phyloP scores from a whole-genome alignment of 2,797 vertebrate species.

The Atherinosoma microstoma region DNA sequence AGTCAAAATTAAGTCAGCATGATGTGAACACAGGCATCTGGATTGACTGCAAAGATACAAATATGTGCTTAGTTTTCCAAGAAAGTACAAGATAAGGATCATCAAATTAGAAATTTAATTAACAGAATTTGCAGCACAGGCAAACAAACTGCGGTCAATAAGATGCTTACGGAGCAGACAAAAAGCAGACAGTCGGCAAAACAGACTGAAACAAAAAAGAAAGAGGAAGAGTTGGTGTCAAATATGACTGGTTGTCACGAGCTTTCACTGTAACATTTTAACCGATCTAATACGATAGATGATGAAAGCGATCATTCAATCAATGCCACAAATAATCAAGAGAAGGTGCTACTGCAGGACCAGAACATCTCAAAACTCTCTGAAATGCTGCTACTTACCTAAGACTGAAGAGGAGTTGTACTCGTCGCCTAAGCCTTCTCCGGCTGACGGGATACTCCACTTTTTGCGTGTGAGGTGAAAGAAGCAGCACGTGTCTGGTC shows the following conservation, averaged over 20 bases:
- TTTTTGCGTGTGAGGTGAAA: accelerated
- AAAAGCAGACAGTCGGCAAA: neutral
- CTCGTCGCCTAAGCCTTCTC: neutral
- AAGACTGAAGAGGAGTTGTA: neutral
- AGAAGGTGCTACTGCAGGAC: neutral
- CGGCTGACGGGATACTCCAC: accelerated
- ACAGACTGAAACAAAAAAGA: slow-evolving; percentile 27
- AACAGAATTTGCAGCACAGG: neutral
- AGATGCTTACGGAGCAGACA: neutral
- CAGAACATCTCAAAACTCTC: neutral
- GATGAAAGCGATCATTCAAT: neutral
- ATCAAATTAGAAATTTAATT: neutral
- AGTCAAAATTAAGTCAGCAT: neutral
- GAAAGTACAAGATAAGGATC: neutral
- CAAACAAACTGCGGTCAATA: neutral
- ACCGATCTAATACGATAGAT: neutral
- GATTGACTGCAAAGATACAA: neutral
- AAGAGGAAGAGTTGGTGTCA: slow-evolving; percentile 55
- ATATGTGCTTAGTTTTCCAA: no score
- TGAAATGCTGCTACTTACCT: slow-evolving; percentile 41
- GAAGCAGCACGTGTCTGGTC: accelerated
- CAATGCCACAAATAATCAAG: neutral
- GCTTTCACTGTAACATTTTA: neutral
- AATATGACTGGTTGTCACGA: neutral
- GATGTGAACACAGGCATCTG: neutral